A percentile compares a stretch with the other conserved stretches of the same genome.
Evolutionary conservation across 2,113 vertebrate species (phyloP).

Genomic region (Phyllopteryx taeniolatus): DNA sequence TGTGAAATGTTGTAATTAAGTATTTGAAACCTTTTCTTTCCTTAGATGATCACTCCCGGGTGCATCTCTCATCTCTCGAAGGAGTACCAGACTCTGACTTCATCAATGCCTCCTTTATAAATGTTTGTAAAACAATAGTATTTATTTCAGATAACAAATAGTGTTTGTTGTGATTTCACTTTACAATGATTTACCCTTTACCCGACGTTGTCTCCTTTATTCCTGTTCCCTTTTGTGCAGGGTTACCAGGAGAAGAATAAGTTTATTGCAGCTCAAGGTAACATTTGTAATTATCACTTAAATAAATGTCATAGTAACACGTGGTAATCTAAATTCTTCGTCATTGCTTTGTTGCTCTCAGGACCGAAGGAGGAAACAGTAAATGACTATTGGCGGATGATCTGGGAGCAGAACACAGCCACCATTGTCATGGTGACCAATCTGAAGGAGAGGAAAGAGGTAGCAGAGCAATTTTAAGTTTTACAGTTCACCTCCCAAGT

Average conservation of each 20-base stretch:
- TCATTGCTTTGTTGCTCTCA: constrained; percentile 46
- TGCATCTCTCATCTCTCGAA: constrained; percentile 90
- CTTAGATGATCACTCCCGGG: constrained; percentile 94
- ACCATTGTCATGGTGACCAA: constrained; percentile 99
- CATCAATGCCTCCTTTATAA: constrained; percentile 97
- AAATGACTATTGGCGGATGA: constrained; percentile 99
- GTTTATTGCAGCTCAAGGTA: constrained; percentile 98
- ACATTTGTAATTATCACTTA: background rate
- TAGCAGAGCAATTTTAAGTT: constrained; percentile 38
- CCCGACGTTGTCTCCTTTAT: background rate
- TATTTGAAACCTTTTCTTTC: background rate
- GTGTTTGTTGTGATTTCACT: background rate
- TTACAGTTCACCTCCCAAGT: background rate
- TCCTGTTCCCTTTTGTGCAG: constrained; percentile 53
- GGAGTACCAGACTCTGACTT: constrained; percentile 98
- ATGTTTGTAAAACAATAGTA: constrained; percentile 76
- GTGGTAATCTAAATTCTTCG: background rate
- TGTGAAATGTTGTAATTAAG: background rate
- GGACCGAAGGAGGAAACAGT: constrained; percentile 98
- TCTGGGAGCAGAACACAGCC: constrained; percentile 98
- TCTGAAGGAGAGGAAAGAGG: constrained; percentile 97
- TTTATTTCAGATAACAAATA: background rate
- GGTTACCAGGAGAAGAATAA: constrained; percentile 99
- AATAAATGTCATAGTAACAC: constrained; percentile 82
- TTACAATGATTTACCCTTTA: background rate